Conservation (phyloP, 2,888 invertebrate species). For the Heliconius hortense region DNA sequence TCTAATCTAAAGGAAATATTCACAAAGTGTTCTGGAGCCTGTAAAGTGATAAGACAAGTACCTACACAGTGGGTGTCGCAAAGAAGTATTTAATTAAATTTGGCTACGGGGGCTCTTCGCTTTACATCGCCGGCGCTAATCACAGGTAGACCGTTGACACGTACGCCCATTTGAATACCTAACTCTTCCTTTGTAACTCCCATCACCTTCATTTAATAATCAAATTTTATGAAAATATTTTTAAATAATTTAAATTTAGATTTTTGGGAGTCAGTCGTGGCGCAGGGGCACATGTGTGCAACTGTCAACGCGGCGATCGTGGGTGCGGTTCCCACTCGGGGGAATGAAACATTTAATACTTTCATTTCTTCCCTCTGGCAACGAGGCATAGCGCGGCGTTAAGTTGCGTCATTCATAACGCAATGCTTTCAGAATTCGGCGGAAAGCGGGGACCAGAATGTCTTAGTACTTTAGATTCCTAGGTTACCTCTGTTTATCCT, state of each 20-base stretch:
- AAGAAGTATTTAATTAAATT: slow-evolving; percentile 78
- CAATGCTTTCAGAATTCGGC: too few relatives aligned
- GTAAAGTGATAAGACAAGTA: slow-evolving; percentile 61
- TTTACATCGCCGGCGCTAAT: slow-evolving; percentile 73
- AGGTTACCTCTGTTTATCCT: too few relatives aligned
- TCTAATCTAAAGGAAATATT: slow-evolving; percentile 28
- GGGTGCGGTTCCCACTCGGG: too few relatives aligned
- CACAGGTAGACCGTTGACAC: slow-evolving; percentile 75
- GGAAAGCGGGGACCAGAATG: too few relatives aligned
- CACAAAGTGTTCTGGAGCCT: slow-evolving; percentile 35
- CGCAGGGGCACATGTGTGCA: too few relatives aligned
- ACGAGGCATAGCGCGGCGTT: too few relatives aligned
- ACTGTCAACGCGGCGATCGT: too few relatives aligned
- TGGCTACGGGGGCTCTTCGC: slow-evolving; percentile 64
- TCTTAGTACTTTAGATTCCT: too few relatives aligned
- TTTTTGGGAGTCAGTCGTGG: too few relatives aligned
- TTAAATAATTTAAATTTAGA: neutral
- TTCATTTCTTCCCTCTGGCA: too few relatives aligned
- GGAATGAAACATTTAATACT: too few relatives aligned
- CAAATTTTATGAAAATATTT: neutral
- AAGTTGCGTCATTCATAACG: too few relatives aligned
- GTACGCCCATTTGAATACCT: slow-evolving; percentile 68
- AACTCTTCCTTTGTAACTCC: slow-evolving; percentile 55
- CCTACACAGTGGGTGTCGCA: slow-evolving; percentile 63
- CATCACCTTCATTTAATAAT: neutral